Base-by-base conservation (phyloP, 2,797 vertebrate genomes). In the Streptopelia turtur region DNA sequence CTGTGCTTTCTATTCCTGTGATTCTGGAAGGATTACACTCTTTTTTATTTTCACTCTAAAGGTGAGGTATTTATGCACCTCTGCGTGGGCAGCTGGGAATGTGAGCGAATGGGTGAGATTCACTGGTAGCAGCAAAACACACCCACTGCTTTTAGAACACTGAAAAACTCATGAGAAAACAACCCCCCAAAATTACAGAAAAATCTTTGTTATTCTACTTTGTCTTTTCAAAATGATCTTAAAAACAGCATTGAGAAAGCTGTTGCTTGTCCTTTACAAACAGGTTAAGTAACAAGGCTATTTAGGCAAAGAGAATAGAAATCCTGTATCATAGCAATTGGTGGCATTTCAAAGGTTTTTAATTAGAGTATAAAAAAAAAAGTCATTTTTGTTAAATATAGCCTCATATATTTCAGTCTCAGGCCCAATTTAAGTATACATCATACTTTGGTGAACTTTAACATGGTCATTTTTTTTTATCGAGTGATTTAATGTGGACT, bases 331-430 rank as follows among this genome's bases (percentile, higher is more conserved):
- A 16, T 74, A 47, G 66, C 60, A 47, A 35, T 11, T 76, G 25
- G 33, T 56, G 39, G 82, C 70, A 74, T 87, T 85, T 20, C 43
- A 47, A 69, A 93, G 35, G 71, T 59, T 93, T 93, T 84, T 66
- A 88, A 37, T 69, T 83, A 87, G 53, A 59, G 12, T 56, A 71
- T 61, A 68, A 76, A 66, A 39, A 39, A 39, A 95, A 35, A 13
- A 53, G 89, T 60, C 22, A 69, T 78, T 50, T 92, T 77, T 74
- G 20, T 87, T 61, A 90, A 87, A 96, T 66, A 82, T 80, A 87
- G 79, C 77, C 50, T 90, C 23, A 41, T 11, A 52, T 45, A 86
- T 89, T 96, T 84, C 37, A 71, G 39, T 95, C 59, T 16, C 27
- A 76, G 63, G 41, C 43, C 33, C 22, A 64, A n/a, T 39, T 93